phyloP scores from a whole-genome alignment of 2,113 vertebrate species.

The Ictalurus furcatus region DNA sequence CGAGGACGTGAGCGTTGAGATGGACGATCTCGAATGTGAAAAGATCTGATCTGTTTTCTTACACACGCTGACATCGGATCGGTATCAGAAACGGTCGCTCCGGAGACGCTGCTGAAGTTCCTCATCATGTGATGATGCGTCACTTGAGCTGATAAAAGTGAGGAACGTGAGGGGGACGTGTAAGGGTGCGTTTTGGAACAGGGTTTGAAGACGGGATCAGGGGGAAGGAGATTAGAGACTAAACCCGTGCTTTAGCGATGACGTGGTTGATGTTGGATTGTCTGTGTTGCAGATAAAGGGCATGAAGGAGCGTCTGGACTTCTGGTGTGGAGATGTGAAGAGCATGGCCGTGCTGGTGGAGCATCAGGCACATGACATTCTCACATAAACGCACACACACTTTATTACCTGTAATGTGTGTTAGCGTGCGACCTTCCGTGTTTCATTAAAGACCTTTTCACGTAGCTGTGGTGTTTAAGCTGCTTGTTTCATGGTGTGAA shows the following conservation, averaged over 20 bases:
- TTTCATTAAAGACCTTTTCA: conserved; percentile 46
- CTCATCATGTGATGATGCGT: background rate
- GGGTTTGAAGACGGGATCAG: background rate
- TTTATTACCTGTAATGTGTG: background rate
- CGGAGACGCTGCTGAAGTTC: background rate
- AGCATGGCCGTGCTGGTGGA: conserved; percentile 98
- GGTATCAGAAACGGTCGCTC: no score
- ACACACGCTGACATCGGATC: no score
- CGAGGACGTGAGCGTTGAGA: no score
- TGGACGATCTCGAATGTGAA: no score
- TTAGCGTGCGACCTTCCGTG: background rate
- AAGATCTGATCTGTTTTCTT: no score
- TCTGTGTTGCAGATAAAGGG: conserved; percentile 84
- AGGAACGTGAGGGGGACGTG: background rate
- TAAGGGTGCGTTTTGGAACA: background rate
- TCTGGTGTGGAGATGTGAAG: conserved; percentile 93
- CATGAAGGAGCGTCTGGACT: conserved; percentile 95
- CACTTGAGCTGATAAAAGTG: background rate
- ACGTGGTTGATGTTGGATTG: background rate
- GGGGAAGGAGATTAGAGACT: background rate
- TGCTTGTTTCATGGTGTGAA: background rate
- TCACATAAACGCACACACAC: conserved; percentile 76
- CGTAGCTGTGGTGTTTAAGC: background rate
- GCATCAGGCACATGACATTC: conserved; percentile 95
- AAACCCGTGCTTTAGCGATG: background rate